Base-by-base conservation (phyloP, 2,888 invertebrate species). In the Rhodophaea formosa region DNA sequence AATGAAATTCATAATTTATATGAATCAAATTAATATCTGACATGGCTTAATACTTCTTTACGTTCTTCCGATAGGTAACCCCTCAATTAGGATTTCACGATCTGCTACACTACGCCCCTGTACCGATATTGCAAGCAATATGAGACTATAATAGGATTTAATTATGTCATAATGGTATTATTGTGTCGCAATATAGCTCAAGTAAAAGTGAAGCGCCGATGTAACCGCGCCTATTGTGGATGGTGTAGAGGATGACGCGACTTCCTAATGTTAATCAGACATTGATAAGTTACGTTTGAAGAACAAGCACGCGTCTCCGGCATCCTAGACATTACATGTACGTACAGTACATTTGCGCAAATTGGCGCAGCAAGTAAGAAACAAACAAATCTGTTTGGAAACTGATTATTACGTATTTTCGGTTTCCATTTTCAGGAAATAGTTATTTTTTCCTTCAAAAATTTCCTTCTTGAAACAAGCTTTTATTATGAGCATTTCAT, bases 151-250 rank as follows among this genome's bases (percentile, higher is more conserved):
- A 60, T 68, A 66, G 71, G 71, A 74, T 70, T 58, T 65, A 71
- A 74, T 73, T 67, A 69, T 82, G 78, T 78, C 75, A 78, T 80
- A 80, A 81, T 71, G 63, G 68, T 57, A 59, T 71, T 72, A 75
- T 77, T 75, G 77, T 80, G 74, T 73, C 66, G 75, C 74, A 75
- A 77, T 72, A 65, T 62, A 71, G 63, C 62, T 70, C 71, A 63
- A 82, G 85, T 86, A 86, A 87, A 86, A 86, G 86, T 84, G 77
- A 78, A 65, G 64, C 63, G 75, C 75, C 77, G 74, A 70, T 81
- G 76, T 80, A 81, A 82, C 71, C 59, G 66, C 73, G 69, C 75
- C 77, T 70, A 70, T 65, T 70, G 73, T 73, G 72, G 71, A 66
- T 70, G 71, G 70, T 70, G 70, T 65, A 70, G 69, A 63, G 65